phyloP scores from a whole-genome alignment of 2,888 invertebrate genomes.

The Acrocera orbiculus region DNA sequence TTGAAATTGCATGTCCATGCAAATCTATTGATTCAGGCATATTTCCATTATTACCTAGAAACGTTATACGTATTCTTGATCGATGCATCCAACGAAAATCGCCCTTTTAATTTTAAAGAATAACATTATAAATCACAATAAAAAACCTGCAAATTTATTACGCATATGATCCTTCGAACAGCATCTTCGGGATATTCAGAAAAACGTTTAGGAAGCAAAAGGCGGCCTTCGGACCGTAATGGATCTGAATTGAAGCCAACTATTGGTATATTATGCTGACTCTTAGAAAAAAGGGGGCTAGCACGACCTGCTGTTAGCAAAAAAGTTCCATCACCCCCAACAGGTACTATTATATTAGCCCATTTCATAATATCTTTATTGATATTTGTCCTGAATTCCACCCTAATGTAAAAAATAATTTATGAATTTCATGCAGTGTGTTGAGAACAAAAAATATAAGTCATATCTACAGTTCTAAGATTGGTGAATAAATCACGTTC shows the following conservation, averaged over 20 bases:
- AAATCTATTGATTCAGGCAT: conserved; percentile 33
- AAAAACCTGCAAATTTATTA: background rate
- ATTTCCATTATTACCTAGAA: conserved; percentile 43
- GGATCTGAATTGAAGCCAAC: conserved; percentile 96
- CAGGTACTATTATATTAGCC: conserved; percentile 77
- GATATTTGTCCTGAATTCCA: conserved; percentile 30
- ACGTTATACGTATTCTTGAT: conserved; percentile 72
- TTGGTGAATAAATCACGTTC: too few species aligned
- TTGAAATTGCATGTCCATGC: conserved; percentile 29
- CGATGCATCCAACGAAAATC: conserved; percentile 73
- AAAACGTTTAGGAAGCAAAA: conserved; percentile 75
- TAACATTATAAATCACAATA: background rate
- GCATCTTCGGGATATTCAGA: conserved; percentile 65
- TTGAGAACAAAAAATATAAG: too few species aligned
- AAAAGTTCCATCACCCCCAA: conserved; percentile 96
- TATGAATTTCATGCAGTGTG: too few species aligned
- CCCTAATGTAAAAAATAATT: conserved; percentile 21
- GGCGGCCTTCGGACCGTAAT: conserved; percentile 75
- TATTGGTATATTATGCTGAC: conserved; percentile 58
- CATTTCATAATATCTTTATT: conserved; percentile 56
- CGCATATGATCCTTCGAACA: conserved; percentile 44
- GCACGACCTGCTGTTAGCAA: conserved; percentile 62
- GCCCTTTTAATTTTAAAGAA: conserved; percentile 37
- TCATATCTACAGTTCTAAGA: too few species aligned
- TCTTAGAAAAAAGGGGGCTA: conserved; percentile 27